Percentiles rank a stretch among this genome's conserved stretches.
phyloP scores from a whole-genome alignment of 2,113 vertebrate species.

The Calyptomena viridis region DNA sequence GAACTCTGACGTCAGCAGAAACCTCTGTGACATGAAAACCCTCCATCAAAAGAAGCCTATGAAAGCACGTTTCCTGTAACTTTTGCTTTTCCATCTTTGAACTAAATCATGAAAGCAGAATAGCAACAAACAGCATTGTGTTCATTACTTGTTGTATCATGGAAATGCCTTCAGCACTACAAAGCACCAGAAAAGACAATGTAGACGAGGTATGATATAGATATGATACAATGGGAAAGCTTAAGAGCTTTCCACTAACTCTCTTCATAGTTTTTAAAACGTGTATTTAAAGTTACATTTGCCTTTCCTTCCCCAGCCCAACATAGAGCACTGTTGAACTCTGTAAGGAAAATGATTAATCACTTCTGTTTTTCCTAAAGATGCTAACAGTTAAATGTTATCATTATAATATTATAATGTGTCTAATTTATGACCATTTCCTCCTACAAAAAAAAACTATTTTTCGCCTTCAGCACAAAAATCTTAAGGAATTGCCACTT shows the following conservation, averaged over 20 bases:
- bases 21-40: not conserved
- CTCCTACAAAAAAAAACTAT: not conserved
- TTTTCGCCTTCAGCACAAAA: not conserved
- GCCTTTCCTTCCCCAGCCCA: not conserved
- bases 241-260: not conserved
- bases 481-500: not conserved
- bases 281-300: not conserved
- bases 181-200: not conserved
- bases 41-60: not conserved
- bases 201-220: not conserved
- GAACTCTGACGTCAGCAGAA: not conserved
- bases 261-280: not conserved
- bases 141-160: not conserved
- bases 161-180: not conserved
- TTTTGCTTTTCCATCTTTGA: not conserved
- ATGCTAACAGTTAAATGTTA: not conserved
- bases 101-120: not conserved
- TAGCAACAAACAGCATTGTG: not conserved
- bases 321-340: not conserved
- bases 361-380: not conserved
- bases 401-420: not conserved
- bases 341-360: not conserved
- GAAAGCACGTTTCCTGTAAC: not conserved
- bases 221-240: not conserved
- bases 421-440: not conserved